Conservation (phyloP, 2,113 vertebrate species). For the Clarias macrocephalus region DNA sequence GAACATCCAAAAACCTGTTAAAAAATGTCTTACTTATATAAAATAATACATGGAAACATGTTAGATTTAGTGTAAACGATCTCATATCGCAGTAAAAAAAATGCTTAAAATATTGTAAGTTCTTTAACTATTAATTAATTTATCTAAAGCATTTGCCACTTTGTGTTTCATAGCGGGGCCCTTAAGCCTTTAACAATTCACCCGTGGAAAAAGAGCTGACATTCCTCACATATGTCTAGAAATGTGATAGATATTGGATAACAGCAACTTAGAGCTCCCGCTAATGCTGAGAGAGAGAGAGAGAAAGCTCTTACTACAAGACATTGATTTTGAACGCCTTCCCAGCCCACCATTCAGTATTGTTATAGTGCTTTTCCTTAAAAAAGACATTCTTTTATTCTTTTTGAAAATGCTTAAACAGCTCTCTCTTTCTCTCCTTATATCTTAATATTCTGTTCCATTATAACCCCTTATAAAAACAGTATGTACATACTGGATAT, state of each 20-base stretch:
- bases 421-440: background rate
- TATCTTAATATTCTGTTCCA: background rate
- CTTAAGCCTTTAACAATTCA: slow-evolving; percentile 56
- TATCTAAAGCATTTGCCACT: slow-evolving; percentile 45
- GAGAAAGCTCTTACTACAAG: no score
- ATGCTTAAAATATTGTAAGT: background rate
- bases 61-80: background rate
- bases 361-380: background rate
- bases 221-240: slow-evolving; percentile 56
- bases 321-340: no score
- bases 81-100: background rate
- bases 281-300: background rate
- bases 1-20: background rate
- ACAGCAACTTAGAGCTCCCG: slow-evolving; percentile 37
- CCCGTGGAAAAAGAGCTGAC: slow-evolving; percentile 60
- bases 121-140: background rate
- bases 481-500: background rate
- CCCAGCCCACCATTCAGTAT: no score
- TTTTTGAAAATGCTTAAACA: background rate
- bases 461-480: background rate
- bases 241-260: slow-evolving; percentile 57
- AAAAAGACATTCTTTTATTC: background rate
- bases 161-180: slow-evolving; percentile 55
- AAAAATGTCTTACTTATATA: background rate
- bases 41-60: background rate